These are phyloP conservation scores for Clepsis dumicolana DNA, from an alignment of 2,888 invertebrate genomes.

Conservation along the genomic window DNA sequence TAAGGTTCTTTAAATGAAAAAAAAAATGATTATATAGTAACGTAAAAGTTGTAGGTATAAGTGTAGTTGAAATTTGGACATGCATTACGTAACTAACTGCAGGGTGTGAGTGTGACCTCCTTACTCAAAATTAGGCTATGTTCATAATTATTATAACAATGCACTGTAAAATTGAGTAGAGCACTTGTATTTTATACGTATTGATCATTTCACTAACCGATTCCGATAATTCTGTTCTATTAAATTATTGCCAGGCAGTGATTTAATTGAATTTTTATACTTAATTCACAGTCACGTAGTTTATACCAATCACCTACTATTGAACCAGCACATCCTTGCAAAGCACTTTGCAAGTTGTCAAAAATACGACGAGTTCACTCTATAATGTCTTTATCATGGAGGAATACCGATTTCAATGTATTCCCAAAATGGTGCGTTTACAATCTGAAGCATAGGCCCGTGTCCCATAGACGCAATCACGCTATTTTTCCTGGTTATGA, in stretches of 20 bases:
- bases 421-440: no score
- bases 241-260: background rate
- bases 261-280: background rate
- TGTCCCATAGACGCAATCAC: no score
- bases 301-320: background rate
- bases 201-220: background rate
- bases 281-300: slow-evolving; percentile 2
- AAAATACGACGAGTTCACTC: background rate
- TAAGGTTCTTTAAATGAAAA: no score
- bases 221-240: background rate
- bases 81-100: background rate
- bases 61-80: background rate
- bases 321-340: background rate
- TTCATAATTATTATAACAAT: background rate
- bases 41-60: no score
- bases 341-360: background rate
- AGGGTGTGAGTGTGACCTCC: no score
- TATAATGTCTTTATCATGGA: no score
- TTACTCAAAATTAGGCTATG: background rate
- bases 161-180: background rate
- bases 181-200: background rate
- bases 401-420: no score
- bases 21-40: no score
- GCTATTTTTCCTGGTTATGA: no score
- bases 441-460: no score